Base-by-base conservation (phyloP, 2,113 vertebrate genomes). In the Eurypyga helias region DNA sequence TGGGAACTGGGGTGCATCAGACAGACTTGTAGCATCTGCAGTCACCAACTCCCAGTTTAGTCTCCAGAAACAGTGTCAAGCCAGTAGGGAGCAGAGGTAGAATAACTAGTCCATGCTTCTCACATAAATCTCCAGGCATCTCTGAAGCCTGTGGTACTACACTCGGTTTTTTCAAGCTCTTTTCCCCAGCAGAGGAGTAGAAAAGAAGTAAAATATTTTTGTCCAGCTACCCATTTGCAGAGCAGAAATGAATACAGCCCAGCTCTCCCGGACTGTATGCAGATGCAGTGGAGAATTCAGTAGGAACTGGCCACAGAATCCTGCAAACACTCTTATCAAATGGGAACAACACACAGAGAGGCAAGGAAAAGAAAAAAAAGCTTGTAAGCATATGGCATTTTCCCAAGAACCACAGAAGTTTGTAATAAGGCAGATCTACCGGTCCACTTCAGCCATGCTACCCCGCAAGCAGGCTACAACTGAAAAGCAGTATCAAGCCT, bases 211-310 rank as follows among this genome's bases (percentile, higher is more conserved):
- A 34, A 25, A 46, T 24, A n/a, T 24, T 76, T 65, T 66, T 82
- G 33, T 41, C 9, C 52, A n/a, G 29, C 33, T 67, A 14, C 16
- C 8, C 14, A 10, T 62, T 55, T 67, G 10, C 46, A 58, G 49
- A 46, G 17, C 9, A 85, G n/a, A 55, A 33, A 5, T 18, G 26
- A 90, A 34, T 18, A 23, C 4, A 54, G 18, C 26, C 33, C 45
- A 64, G 1, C 3, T 38, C 28, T 26, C 66, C 34, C 5, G 1
- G 38, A 19, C 3, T 2, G 12, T 16, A 43, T 54, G 67, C 10
- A 3, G 15, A 23, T 38, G 9, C 61, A 64, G 34, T 20, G 0
- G 0, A 70, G 41, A 19, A 23, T 33, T 70, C 5, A 1, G 43
- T 3, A 55, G 18, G 41, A 83, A 41, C n/a, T 41, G 45, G 21